phyloP scores from a whole-genome alignment of 2,888 invertebrate species.

The Escarpia spicata region DNA sequence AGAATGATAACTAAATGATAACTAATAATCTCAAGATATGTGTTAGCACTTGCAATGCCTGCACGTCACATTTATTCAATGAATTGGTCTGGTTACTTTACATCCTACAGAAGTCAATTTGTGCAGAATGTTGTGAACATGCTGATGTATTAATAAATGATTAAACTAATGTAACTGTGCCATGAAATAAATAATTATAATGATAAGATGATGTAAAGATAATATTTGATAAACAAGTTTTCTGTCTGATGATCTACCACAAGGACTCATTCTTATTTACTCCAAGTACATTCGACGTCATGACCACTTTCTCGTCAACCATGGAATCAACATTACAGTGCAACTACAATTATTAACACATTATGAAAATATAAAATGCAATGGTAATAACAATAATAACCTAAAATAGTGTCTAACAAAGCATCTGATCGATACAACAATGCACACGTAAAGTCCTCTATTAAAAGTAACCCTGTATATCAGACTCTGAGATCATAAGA shows the following conservation, averaged over 20 bases:
- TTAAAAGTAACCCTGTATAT: background rate
- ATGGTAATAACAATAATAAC: background rate
- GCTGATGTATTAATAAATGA: background rate
- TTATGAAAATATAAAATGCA: slow-evolving; percentile 1
- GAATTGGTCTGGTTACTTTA: background rate
- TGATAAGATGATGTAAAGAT: background rate
- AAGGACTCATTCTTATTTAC: background rate
- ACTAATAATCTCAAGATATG: background rate
- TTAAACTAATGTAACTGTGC: background rate
- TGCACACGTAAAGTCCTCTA: background rate
- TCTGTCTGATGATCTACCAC: background rate
- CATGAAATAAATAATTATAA: too few relatives aligned
- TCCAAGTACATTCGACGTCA: background rate
- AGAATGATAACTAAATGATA: slow-evolving; percentile 18
- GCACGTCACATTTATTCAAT: background rate
- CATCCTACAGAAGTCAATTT: background rate
- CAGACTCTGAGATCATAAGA: background rate
- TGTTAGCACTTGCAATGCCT: background rate
- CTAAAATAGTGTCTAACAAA: background rate
- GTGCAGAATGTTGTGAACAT: background rate
- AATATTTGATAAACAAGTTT: background rate
- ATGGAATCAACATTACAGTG: background rate
- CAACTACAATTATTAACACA: background rate
- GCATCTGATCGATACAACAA: background rate
- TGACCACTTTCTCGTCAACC: background rate